Evolutionary conservation across 2,113 vertebrate genomes (phyloP), one percentile per base, ranked within the genome.

Genomic region (Nothocercus nigrocapillus): DNA sequence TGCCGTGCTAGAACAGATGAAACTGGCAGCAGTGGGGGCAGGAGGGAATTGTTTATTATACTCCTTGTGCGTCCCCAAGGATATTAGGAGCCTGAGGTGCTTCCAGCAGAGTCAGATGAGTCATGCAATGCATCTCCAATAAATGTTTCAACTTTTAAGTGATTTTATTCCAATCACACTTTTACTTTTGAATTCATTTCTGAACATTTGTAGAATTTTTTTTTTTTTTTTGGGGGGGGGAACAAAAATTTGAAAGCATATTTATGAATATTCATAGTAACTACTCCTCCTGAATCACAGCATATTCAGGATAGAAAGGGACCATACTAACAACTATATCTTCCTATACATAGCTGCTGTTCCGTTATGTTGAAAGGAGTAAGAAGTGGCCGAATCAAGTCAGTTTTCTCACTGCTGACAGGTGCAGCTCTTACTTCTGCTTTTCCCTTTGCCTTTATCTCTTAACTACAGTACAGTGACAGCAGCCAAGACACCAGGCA

Each of bases 181-280:
- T 89, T 89, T 19, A 64, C 12, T 59, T 80, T 78, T 87, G 70
- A 72, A 49, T 91, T 95, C 76, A 85, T 70, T 73, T 80, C 44
- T 54, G 84, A 92, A 74, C 72, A 94, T 80, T 67, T 97, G 93
- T 72, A 92, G 54, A 77, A 34, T 14, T 80, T 93, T 85, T 74
- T 82, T 59, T 49, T 93, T 36, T 85, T 74, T 82, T 59, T 54
- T 93, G 78, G 84, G 36, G 36, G 36, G 36, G 8, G 36, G 36
- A 36, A 36, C 75, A 69, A 30, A 79, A 80, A 5, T 54, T 66
- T 85, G 84, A 91, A 95, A 91, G 14, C 54, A 59, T 73, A 70
- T 32, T 27, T 21, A 62, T 34, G n/a, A 38, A 54, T 82, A 76
- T 66, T 59, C 81, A 76, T 45, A 18, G 69, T 82, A 69, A 70